Conservation (phyloP, 2,888 invertebrate genomes). For the Morinoia aosen region DNA sequence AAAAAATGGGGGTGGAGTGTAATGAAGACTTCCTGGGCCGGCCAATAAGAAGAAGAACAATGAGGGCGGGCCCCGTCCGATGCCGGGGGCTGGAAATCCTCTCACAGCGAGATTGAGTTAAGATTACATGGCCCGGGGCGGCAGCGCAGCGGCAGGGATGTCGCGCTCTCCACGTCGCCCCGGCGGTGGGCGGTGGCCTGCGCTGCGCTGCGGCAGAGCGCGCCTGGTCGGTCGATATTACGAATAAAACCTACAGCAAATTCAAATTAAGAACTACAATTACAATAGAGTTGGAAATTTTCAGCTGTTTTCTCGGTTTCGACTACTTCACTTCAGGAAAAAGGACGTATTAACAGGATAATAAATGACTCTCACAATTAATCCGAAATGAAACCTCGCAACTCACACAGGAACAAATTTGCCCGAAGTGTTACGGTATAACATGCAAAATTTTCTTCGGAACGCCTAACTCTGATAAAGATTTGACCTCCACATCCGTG, state of each 20-base stretch:
- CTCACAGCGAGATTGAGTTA: conserved; percentile 40
- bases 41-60: background rate
- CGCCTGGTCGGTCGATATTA: background rate
- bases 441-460: background rate
- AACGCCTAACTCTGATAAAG: background rate
- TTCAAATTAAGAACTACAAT: no score
- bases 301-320: no score
- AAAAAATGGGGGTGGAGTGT: background rate
- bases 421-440: no score
- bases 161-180: background rate
- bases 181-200: background rate
- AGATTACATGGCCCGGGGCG: conserved; percentile 33
- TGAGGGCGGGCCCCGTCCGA: background rate
- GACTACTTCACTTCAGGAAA: no score
- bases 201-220: background rate
- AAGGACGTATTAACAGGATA: no score
- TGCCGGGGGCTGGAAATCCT: conserved; percentile 40
- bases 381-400: no score
- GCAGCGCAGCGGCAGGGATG: background rate
- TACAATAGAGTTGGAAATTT: no score
- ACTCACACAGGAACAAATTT: no score
- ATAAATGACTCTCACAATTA: no score
- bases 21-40: background rate
- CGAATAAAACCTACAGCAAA: no score
- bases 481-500: background rate